Conservation (phyloP, 2,888 invertebrate genomes). For the Vanessa cardui region DNA sequence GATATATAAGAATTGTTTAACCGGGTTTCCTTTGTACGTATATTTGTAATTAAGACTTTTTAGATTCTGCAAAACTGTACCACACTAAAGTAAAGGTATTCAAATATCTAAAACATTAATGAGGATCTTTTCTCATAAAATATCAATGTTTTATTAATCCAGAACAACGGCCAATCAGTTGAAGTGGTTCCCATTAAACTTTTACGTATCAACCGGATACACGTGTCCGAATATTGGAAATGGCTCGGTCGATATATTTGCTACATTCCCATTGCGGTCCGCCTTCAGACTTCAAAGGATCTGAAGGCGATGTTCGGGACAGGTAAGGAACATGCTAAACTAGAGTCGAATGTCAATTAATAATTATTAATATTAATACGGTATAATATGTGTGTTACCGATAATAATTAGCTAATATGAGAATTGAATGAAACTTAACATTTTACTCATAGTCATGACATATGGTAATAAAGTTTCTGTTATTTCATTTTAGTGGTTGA, state of each 20-base stretch:
- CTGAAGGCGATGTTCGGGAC: constrained; percentile 29
- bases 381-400: no score
- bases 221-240: constrained; percentile 47
- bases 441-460: no score
- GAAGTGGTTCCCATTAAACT: constrained; percentile 47
- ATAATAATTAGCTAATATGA: no score
- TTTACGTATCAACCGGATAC: constrained; percentile 42
- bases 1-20: constrained; percentile 16
- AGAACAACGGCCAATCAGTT: constrained; percentile 21
- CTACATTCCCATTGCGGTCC: constrained; percentile 47
- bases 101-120: background rate
- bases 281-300: constrained; percentile 49
- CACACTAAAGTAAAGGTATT: background rate
- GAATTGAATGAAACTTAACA: no score
- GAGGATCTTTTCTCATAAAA: background rate
- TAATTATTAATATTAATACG: no score
- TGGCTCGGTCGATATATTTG: constrained; percentile 51
- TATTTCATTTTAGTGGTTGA: no score
- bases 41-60: background rate
- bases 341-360: no score
- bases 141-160: constrained; percentile 2
- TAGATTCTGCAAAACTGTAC: constrained; percentile 2
- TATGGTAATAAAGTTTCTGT: no score
- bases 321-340: background rate
- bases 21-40: constrained; percentile 23